Base-by-base conservation (phyloP, 2,888 invertebrate genomes). In the Malthinus seriepunctatus region DNA sequence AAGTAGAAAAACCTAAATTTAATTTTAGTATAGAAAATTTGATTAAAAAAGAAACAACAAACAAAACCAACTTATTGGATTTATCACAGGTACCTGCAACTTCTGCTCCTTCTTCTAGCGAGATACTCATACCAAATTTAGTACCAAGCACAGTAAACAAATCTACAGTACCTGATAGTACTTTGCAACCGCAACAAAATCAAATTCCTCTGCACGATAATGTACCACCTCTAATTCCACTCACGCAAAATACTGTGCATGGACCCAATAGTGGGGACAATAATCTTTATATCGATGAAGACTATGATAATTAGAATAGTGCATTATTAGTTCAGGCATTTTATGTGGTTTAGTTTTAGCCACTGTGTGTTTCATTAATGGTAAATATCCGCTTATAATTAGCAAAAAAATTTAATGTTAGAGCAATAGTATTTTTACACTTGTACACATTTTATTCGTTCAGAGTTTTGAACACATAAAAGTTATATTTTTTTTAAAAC, bases 241-340 rank as follows among this genome's bases (percentile, higher is more conserved):
- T 78, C 55, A 63, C 75, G 8, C 70, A 69, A 48, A 72, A 65
- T 68, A 63, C 63, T 31, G n/a, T 49, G 15, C 74, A 69, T 62
- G 66, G 64, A 55, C 73, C 72, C 51, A 74, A 67, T 64, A 69
- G 72, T 31, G 74, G 73, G 56, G 79, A 77, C 39, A 61, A 57
- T 65, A 76, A 71, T 72, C 69, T 79, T 51, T 78, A 76, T 67
- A 79, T 79, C 59, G 79, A 80, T 68, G 80, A 80, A 69, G 80
- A 80, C 70, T 80, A 80, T 65, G 80, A 80, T 71, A 79, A 79
- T 63, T 80, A 23, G 23, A 23, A 2, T 23, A 23, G 23, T 23
- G 23, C 2, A 5, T 23, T 23, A 23, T 23, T 23, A 23, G 23
- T 23, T 23, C 23, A 23, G 23, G 23, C 23, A 23, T 23, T 23